Base-by-base conservation (phyloP, 2,888 invertebrate genomes). In the Epicampocera succincta region DNA sequence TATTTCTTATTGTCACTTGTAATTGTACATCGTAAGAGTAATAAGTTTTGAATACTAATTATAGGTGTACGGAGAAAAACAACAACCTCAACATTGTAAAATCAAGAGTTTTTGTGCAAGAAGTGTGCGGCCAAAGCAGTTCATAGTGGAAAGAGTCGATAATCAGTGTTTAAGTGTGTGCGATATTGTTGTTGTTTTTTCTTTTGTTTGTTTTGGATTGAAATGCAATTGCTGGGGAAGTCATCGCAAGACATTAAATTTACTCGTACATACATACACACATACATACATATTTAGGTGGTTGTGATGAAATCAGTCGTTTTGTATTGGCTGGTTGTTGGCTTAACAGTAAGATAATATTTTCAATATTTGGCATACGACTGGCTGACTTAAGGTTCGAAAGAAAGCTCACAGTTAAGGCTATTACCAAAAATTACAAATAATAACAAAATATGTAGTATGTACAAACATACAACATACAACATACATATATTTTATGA, bases 21-120 rank as follows among this genome's bases (percentile, higher is more conserved):
- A 82, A 82, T 69, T 74, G 74, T 60, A 74, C 48, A 66, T 71
- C 78, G 82, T 71, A 82, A 82, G 71, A 75, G 69, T 65, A 38
- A 50, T 71, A 44, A 50, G 78, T 71, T 61, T 75, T 78, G 82
- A 58, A 82, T 82, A 82, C 74, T 71, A 82, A 82, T 82, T 71
- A 77, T 15, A 21, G 15, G 46, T 54, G 44, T 60, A 13, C 19
- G 44, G 46, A 56, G 60, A 42, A 56, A 42, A 48, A 46, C 29
- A 56, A 21, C 42, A 77, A 63, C 73, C 63, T 72, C 63, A 77
- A 76, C 52, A 52, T 66, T 71, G 71, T 71, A 68, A 74, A 80
- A 74, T 29, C 40, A 66, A 66, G 58, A 65, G 56, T 66, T 74
- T 65, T 76, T 68, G 17, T 40, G 56, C 72, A 73, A 71, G 42